Evolutionary conservation across 2,888 invertebrate species (phyloP), one percentile per base, ranked within the genome.

Genomic region (Eristalinus sepulchralis): DNA sequence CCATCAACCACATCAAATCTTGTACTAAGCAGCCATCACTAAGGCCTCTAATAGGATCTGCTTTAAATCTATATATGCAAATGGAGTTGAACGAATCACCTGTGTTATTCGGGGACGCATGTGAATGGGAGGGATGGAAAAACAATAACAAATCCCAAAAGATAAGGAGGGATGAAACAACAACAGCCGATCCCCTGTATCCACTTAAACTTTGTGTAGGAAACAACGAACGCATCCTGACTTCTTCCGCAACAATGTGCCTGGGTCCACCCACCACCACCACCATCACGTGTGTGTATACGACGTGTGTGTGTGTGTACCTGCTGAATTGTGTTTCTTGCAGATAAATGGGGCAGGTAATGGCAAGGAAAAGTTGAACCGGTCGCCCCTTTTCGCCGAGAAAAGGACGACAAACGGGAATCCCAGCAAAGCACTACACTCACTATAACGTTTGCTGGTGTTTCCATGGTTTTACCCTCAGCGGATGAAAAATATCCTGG

Each of bases 401-500:
- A 60, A 77, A 82, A 82, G 67, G 77, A 78, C 72, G 82, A 68
- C 85, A 82, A 77, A 85, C 77, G 72, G 62, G 71, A 83, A 73
- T 68, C 83, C 72, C 83, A 59, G 71, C 59, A 71, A 34, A 70
- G 33, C 62, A 85, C 75, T 63, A 67, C 59, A 47, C 63, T 62
- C 70, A 72, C 55, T 53, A 55, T 39, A 66, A 53, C 68, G 83
- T 53, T 66, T 62, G 66, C 57, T 68, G 60, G 33, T 33, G 70
- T 39, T 66, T 20, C 33, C 60, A 73, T 53, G 79, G 66, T 67
- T 77, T 57, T 62, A 70, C 81, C 81, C 20, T 24, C 71, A 78
- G 27, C 77, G 71, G 83, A 86, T 86, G 86, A 86, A 86, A 86
- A 86, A 86, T 86, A 75, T 86, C 86, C 82, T 77, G 78, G 86